phyloP scores from a whole-genome alignment of 1,140 invertebrate species.

The Drosophila pseudoobscura region DNA sequence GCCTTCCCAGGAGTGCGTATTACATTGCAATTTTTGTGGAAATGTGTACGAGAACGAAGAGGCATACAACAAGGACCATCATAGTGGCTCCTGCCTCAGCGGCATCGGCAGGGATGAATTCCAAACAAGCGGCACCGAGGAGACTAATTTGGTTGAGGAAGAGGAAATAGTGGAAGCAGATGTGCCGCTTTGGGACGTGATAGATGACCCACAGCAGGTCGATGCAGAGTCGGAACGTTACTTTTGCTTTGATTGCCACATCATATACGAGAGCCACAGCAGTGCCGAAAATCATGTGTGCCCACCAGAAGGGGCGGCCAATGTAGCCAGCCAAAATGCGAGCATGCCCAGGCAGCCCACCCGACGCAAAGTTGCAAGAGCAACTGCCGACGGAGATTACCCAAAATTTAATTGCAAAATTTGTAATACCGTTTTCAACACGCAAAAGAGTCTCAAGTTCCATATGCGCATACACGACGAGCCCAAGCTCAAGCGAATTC shows the following conservation, averaged over 20 bases:
- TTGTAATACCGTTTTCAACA: constrained; percentile 87
- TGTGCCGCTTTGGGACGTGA: constrained; percentile 56
- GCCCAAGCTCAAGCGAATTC: constrained; percentile 85
- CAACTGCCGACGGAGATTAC: background rate
- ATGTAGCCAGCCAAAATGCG: background rate
- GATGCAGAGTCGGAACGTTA: constrained; percentile 55
- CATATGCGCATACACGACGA: constrained; percentile 88
- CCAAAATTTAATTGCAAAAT: constrained; percentile 83
- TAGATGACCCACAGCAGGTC: constrained; percentile 25
- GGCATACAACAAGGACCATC: constrained; percentile 41
- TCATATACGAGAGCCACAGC: constrained; percentile 63
- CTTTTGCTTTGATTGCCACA: constrained; percentile 75
- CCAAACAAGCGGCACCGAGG: background rate
- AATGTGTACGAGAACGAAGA: constrained; percentile 43
- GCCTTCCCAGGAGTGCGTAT: constrained; percentile 11
- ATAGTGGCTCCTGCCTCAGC: constrained; percentile 3
- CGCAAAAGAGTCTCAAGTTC: constrained; percentile 85
- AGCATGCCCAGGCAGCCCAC: constrained; percentile 14
- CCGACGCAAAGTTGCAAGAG: constrained; percentile 23
- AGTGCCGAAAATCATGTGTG: constrained; percentile 70
- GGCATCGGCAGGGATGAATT: background rate
- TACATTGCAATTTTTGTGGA: constrained; percentile 55
- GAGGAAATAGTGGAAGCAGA: constrained; percentile 51
- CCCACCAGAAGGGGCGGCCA: constrained; percentile 35
- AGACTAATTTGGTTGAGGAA: constrained; percentile 18